Evolutionary conservation across 2,797 vertebrate genomes (phyloP).

Genomic region (Sebastes matsubarae): DNA sequence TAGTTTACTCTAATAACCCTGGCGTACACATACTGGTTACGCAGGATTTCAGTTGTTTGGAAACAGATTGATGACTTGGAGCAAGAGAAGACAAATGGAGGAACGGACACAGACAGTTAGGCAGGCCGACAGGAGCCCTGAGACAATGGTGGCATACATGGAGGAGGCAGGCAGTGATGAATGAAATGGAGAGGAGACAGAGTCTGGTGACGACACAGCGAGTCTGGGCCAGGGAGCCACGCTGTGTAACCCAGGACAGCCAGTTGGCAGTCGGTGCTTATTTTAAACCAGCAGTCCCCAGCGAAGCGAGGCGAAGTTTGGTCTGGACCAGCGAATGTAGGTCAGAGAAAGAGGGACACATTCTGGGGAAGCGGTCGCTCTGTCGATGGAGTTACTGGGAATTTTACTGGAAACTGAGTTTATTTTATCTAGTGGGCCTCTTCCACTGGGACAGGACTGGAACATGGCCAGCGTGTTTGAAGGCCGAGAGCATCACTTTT

Average conservation of each 20-base stretch:
- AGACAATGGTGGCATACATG: slow-evolving; percentile 4
- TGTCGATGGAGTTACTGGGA: slow-evolving; percentile 33
- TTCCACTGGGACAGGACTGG: slow-evolving; percentile 32
- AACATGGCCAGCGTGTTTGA: background rate
- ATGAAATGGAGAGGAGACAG: background rate
- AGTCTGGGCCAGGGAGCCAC: background rate
- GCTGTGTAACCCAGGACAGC: background rate
- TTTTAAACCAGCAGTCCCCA: slow-evolving; percentile 50
- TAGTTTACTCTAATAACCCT: no score
- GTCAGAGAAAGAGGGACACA: slow-evolving; percentile 58
- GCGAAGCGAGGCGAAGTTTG: slow-evolving; percentile 30
- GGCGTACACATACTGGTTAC: background rate
- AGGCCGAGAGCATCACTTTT: background rate
- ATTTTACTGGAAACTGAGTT: slow-evolving; percentile 38
- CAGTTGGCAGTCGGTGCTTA: slow-evolving; percentile 55
- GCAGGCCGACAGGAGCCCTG: background rate
- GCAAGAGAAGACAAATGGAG: slow-evolving; percentile 23
- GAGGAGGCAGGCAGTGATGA: background rate
- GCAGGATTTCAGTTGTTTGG: slow-evolving; percentile 54
- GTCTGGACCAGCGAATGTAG: slow-evolving; percentile 69
- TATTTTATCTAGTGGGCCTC: slow-evolving; percentile 35
- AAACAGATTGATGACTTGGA: slow-evolving; percentile 44
- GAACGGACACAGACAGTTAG: slow-evolving; percentile 19
- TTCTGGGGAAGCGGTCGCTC: slow-evolving; percentile 17
- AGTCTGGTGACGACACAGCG: background rate